phyloP scores from a whole-genome alignment of 2,888 invertebrate genomes.

The Lithosia quadra region DNA sequence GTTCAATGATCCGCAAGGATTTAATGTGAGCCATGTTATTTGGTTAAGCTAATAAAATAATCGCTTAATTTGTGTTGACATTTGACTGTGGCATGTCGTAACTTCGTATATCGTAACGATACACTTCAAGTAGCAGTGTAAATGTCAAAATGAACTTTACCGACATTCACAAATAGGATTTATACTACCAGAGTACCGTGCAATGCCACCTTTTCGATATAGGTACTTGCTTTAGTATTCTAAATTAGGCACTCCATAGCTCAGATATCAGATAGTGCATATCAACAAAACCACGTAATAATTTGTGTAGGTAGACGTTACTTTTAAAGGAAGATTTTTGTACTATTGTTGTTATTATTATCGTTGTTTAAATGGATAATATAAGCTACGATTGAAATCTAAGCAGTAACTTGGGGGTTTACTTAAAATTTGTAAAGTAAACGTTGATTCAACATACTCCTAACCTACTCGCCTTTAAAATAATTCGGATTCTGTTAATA shows the following conservation, averaged over 20 bases:
- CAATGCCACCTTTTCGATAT: slow-evolving; percentile 53
- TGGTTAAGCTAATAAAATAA: slow-evolving; percentile 15
- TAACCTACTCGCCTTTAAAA: neutral
- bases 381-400: neutral
- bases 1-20: neutral
- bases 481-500: neutral
- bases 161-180: slow-evolving; percentile 27
- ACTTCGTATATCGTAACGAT: slow-evolving; percentile 26
- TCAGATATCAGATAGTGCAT: too few relatives aligned
- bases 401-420: neutral
- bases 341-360: neutral
- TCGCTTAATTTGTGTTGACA: slow-evolving; percentile 44
- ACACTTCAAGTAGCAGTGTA: slow-evolving; percentile 41
- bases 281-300: too few relatives aligned
- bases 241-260: neutral
- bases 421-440: too few relatives aligned
- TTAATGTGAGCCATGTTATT: neutral
- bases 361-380: neutral
- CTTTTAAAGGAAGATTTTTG: too few relatives aligned
- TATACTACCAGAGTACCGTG: slow-evolving; percentile 30
- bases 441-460: neutral
- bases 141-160: slow-evolving; percentile 55
- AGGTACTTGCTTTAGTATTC: slow-evolving; percentile 51
- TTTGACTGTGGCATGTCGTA: slow-evolving; percentile 25
- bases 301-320: too few relatives aligned